Evolutionary conservation across 2,888 invertebrate genomes (phyloP), one percentile per base, ranked within the genome.

Genomic region (Marasmarcha lunaedactyla): DNA sequence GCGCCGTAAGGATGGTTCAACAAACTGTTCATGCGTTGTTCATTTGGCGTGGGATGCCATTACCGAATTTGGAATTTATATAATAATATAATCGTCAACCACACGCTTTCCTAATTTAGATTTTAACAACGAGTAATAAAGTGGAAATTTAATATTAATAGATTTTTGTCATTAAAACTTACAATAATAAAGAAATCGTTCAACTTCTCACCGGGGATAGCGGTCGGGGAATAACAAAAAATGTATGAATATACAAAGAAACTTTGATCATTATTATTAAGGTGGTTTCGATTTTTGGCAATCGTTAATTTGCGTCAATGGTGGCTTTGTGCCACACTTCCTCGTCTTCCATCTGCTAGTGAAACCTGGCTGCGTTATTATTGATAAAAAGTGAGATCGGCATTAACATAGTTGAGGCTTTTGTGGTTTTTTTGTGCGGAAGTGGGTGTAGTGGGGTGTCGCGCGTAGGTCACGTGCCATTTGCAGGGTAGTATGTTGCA

Each of bases 341-440:
- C 76, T 71, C 63, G 57, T 71, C 47, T 51, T 46, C 65, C 81
- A 79, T 63, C 76, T 81, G 79, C 55, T 67, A 59, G 70, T 50
- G 73, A 74, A 74, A 74, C 70, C 56, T 52, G 54, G 58, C 60
- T 55, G 63, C 66, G 64, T 66, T 69, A 59, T 69, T 59, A 71
- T 74, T 67, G 68, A 51, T 71, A 70, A 72, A 76, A 76, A 71
- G 47, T 59, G 54, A 60, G 51, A 58, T 63, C 48, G 51, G 47
- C 59, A 68, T 71, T 76, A 71, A 62, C 64, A 64, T 72, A 64
- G 59, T 50, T 49, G 55, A 50, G 52, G 49, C 59, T 54, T 62
- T 72, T 74, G 67, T 71, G 53, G 53, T 57, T 36, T 36, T 43
- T 64, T 71, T 70, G 64, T 62, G 43, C 47, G 51, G 55, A 48